Conservation (phyloP, 2,113 vertebrate genomes). For the Xyrauchen texanus region DNA sequence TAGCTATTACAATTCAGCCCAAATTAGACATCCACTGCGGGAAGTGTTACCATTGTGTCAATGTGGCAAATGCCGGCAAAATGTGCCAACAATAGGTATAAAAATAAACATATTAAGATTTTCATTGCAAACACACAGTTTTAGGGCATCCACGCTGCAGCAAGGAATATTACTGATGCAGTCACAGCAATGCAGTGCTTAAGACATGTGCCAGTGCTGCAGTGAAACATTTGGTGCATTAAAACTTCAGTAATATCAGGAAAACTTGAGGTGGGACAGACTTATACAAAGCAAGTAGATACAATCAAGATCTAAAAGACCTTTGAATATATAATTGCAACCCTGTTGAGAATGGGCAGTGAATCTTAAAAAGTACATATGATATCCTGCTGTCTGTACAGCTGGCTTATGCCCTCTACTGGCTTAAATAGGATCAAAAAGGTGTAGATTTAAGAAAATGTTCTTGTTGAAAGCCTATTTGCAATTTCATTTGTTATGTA, state of each 20-base stretch:
- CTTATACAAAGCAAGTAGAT: constrained; percentile 11
- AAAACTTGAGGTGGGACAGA: background rate
- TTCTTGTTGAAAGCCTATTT: background rate
- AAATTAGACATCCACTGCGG: background rate
- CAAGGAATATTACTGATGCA: constrained; percentile 16
- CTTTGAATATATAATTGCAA: background rate
- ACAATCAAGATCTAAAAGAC: background rate
- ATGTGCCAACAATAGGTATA: background rate
- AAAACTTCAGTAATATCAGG: background rate
- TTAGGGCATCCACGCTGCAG: constrained; percentile 12
- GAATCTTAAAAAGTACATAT: background rate
- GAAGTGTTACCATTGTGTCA: background rate
- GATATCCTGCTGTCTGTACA: background rate
- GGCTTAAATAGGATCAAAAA: background rate
- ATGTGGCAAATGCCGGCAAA: background rate
- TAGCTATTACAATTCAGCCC: background rate
- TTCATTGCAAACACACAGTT: background rate
- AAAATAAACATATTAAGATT: background rate
- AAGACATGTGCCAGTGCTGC: constrained; percentile 7
- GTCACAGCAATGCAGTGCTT: background rate
- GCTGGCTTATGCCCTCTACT: constrained; percentile 37
- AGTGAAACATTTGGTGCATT: constrained; percentile 38
- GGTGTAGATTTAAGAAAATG: background rate
- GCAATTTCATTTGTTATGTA: no score
- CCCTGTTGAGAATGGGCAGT: constrained; percentile 1